Percentiles rank a stretch among this genome's conserved stretches.
Conservation (phyloP, 2,113 vertebrate genomes). For the Notothenia rossii region DNA sequence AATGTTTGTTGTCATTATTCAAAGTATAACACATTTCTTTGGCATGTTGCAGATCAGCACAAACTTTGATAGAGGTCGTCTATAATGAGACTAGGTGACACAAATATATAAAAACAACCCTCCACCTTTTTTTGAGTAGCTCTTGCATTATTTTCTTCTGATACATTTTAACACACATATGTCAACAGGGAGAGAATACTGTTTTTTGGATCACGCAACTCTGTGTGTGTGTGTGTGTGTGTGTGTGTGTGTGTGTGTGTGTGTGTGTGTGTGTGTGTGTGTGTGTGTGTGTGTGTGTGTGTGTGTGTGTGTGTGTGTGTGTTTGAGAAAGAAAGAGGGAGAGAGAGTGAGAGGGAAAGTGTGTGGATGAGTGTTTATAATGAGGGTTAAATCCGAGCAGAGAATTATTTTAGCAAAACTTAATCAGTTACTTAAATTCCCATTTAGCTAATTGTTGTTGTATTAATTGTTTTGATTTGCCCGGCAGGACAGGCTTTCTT, state of each 20-base stretch:
- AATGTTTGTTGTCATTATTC: too few relatives aligned
- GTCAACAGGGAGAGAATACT: background rate
- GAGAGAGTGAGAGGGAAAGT: too few relatives aligned
- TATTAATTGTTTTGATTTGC: background rate
- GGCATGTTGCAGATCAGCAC: background rate
- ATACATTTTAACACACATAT: background rate
- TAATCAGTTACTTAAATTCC: background rate
- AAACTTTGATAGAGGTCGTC: background rate
- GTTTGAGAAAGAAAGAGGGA: too few relatives aligned
- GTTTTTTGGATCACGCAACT: background rate
- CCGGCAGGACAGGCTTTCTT: background rate
- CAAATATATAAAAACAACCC: background rate
- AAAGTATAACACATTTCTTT: too few relatives aligned
- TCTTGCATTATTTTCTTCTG: background rate
- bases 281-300: background rate
- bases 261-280: constrained; percentile 16
- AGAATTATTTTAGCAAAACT: background rate
- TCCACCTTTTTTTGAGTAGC: background rate
- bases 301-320: background rate
- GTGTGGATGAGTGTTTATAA: background rate
- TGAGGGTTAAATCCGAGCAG: background rate
- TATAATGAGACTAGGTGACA: background rate
- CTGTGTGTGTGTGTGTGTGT: background rate
- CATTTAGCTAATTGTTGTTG: background rate
- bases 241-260: constrained; percentile 8